Conservation (phyloP, 2,888 invertebrate genomes). For the Clostera curtula region DNA sequence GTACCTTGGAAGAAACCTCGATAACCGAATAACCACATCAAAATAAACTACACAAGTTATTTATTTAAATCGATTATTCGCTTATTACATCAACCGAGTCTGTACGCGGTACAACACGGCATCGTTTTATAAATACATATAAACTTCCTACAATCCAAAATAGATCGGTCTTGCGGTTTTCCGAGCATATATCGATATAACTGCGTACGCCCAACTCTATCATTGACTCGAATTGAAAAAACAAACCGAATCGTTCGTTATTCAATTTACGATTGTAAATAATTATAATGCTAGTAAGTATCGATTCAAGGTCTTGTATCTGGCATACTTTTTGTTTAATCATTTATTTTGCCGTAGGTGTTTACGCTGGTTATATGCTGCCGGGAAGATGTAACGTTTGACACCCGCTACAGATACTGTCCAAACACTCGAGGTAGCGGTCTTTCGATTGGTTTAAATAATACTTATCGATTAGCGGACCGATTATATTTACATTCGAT, state of each 20-base stretch:
- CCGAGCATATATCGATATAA: conserved; percentile 28
- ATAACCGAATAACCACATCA: conserved; percentile 6
- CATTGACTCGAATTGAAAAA: conserved; percentile 47
- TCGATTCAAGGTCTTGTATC: conserved; percentile 27
- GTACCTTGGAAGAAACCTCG: conserved; percentile 11
- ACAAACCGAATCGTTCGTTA: conserved; percentile 50
- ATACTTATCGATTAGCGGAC: too few species aligned
- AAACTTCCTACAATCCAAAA: conserved; percentile 35
- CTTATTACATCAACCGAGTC: conserved; percentile 14
- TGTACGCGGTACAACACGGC: conserved; percentile 14
- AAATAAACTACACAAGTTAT: conserved; percentile 12
- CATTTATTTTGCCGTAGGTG: conserved; percentile 21
- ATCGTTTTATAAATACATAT: conserved; percentile 34
- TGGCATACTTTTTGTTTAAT: conserved; percentile 25
- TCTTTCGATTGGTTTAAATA: too few species aligned
- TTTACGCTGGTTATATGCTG: conserved; percentile 8
- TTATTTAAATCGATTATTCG: conserved; percentile 21
- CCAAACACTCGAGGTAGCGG: conserved; percentile 11
- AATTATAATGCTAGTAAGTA: conserved; percentile 40
- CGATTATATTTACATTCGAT: too few species aligned
- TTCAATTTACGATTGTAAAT: conserved; percentile 57
- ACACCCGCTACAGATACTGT: conserved; percentile 16
- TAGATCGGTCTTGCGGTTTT: conserved; percentile 22
- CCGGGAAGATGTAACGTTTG: conserved; percentile 13
- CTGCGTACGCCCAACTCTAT: conserved; percentile 29